Base-by-base conservation (phyloP, 2,113 vertebrate genomes). In the Gopherus flavomarginatus region DNA sequence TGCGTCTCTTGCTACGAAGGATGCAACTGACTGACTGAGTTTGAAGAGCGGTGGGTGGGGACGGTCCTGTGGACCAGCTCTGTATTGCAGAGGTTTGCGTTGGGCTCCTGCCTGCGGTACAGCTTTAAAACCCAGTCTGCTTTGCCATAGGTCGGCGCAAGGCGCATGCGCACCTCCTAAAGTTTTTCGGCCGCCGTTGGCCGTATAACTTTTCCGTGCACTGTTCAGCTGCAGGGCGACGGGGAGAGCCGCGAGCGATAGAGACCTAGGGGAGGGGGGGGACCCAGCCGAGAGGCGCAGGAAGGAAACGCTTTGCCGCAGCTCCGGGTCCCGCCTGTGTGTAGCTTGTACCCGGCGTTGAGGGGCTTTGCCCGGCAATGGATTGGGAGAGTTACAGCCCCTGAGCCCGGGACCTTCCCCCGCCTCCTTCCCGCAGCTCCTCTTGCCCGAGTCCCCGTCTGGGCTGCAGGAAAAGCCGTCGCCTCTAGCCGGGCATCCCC, bases 81-180 rank as follows among this genome's bases (percentile, higher is more conserved):
- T n/a, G 65, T n/a, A 27, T 3, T 29, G 59, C 81, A 16, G 78
- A 44, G 42, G 22, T 8, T 83, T 44, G 53, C 27, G 29, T 24
- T 1, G 52, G 84, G 65, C 87, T 87, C 78, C 93, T 81, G 93
- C 72, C 96, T 93, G 96, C 97, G 93, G 92, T 98, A 96, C 96
- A 94, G 97, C 98, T 98, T 98, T 97, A 98, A 98, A 98, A 97
- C 96, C 95, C 97, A 96, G 96, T 94, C 87, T 97, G 81, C 95
- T 47, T 97, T 98, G 98, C 97, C 96, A 98, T 98, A 98, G 98
- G 98, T 94, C 94, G 95, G 93, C 49, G 79, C 65, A 91, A 12
- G 24, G 99, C 99, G 99, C 99, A 99, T 99, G 99, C 99, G 99
- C 98, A 87, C 12, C 96, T 50, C 44, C 53, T 88, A 92, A 97